phyloP scores from a whole-genome alignment of 2,888 invertebrate species.

The Acronicta leporina region DNA sequence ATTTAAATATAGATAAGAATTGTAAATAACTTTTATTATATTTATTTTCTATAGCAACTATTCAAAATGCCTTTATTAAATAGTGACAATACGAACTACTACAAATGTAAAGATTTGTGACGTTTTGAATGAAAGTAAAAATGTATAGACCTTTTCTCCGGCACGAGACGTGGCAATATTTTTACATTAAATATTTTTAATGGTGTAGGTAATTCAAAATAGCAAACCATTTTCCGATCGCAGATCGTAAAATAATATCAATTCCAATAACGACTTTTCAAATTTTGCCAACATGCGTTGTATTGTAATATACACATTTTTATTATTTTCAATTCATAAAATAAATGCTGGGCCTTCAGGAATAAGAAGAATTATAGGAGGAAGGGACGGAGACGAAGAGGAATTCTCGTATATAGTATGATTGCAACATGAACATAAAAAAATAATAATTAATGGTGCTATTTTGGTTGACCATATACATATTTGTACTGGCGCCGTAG shows the following conservation, averaged over 20 bases:
- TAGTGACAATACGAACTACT: too few relatives aligned
- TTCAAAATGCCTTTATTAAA: too few relatives aligned
- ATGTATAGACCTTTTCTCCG: too few relatives aligned
- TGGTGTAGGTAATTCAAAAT: neutral
- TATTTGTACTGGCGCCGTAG: conserved; percentile 12
- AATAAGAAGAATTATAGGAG: conserved; percentile 20
- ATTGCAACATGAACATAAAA: conserved; percentile 3
- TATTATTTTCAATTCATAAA: neutral
- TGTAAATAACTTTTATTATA: too few relatives aligned
- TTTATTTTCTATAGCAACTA: too few relatives aligned
- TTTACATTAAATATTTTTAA: too few relatives aligned
- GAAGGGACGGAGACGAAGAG: conserved; percentile 17
- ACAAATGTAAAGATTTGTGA: too few relatives aligned
- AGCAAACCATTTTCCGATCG: neutral
- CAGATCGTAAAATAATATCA: conserved; percentile 4
- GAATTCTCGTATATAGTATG: conserved; percentile 22
- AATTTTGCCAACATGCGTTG: conserved; percentile 16
- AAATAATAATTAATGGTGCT: fast-evolving
- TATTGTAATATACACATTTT: conserved; percentile 2
- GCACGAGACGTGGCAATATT: too few relatives aligned
- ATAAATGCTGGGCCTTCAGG: too few relatives aligned
- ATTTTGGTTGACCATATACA: neutral
- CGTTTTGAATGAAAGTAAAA: too few relatives aligned
- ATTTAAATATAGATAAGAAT: too few relatives aligned
- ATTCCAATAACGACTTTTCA: conserved; percentile 5